phyloP scores from a whole-genome alignment of 30 jellyfish, hydroid and myxozoan species.

The Mastigias papua region DNA sequence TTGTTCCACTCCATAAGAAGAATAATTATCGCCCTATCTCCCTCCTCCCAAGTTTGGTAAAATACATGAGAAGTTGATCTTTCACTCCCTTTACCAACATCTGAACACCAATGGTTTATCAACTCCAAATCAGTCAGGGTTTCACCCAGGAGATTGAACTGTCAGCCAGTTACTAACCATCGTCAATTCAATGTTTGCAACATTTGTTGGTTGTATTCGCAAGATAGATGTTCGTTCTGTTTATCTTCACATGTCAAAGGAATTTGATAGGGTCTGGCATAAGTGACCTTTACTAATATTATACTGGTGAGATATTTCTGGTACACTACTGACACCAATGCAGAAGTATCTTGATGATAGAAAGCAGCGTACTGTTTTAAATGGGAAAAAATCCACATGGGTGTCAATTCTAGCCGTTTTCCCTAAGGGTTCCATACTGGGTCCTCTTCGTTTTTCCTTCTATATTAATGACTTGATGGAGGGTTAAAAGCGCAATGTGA shows the following conservation, averaged over 20 bases:
- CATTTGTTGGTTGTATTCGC: constrained; percentile 17
- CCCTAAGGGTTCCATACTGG: no score
- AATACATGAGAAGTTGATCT: neutral
- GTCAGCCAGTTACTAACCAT: neutral
- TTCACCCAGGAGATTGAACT: neutral
- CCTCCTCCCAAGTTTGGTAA: neutral
- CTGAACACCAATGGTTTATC: neutral
- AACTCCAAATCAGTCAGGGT: neutral
- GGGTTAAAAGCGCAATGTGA: no score
- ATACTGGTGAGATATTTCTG: no score
- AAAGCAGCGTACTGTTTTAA: no score
- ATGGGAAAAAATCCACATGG: no score
- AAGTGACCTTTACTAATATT: no score
- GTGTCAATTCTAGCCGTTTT: no score
- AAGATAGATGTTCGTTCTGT: constrained; percentile 50
- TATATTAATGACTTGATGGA: no score
- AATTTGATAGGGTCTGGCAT: constrained; percentile 35
- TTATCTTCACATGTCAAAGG: constrained; percentile 39
- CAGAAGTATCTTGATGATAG: no score
- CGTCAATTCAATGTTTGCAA: neutral
- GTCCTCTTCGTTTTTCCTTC: no score
- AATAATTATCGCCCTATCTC: neutral
- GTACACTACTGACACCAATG: no score
- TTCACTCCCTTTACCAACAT: neutral
- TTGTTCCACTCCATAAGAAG: neutral